Base-by-base conservation (phyloP, 2,888 invertebrate species). In the Tubiluchus corallicola region DNA sequence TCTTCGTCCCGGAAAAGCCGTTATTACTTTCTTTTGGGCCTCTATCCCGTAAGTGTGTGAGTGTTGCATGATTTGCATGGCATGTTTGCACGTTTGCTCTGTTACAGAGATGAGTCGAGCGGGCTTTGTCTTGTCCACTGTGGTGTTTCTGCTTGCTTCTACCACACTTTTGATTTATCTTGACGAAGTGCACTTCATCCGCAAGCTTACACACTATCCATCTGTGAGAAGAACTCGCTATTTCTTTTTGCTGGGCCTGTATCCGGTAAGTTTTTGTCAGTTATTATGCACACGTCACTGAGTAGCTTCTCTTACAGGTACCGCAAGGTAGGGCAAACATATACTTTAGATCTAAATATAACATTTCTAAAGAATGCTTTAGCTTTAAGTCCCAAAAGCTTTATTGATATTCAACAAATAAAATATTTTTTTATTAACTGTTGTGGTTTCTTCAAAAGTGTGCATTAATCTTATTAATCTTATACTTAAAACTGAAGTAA, bases 211-310 rank as follows among this genome's bases (percentile, higher is more conserved):
- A 9, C 29, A 29, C 9, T n/a, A 9, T 9, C 29, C 29, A 29
- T 29, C 29, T 9, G 29, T 9, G n/a, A 9, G 29, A n/a, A 29
- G n/a, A 29, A n/a, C 29, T 29, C 9, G 29, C 9, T 29, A 29
- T n/a, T 29, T 9, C 29, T 29, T 29, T 29, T n/a, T 29, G 29
- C 29, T 29, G 29, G 29, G 29, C 29, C 29, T 29, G 29, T 29
- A 29, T 29, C 29, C 29, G 29, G 29, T 29, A 29, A 29, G 29
- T 29, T n/a, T n/a, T n/a, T n/a, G n/a, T n/a, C n/a, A n/a, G n/a
- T n/a, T n/a, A n/a, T n/a, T n/a, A n/a, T n/a, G n/a, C n/a, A n/a
- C n/a, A n/a, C n/a, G n/a, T n/a, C n/a, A n/a, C n/a, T n/a, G n/a
- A n/a, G n/a, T n/a, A n/a, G n/a, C n/a, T n/a, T n/a, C n/a, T n/a